Evolutionary conservation across 2,797 vertebrate species (phyloP), one percentile per base, ranked within the genome.

Genomic region (Gila robusta): DNA sequence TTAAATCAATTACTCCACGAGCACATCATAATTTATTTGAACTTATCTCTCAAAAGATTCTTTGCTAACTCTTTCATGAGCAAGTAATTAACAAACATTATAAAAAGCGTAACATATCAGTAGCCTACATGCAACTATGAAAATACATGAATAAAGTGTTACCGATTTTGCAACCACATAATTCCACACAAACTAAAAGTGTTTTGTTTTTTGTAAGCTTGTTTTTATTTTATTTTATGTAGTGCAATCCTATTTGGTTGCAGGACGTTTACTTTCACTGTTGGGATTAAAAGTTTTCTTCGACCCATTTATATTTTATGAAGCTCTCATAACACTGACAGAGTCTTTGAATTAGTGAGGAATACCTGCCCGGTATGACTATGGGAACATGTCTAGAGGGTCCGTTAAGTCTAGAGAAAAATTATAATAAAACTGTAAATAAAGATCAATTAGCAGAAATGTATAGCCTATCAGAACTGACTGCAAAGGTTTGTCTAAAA

Each of bases 1-100:
- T 97, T 97, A 97, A 97, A 97, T 96, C 96, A 98, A 97, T 98
- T 97, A 97, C 95, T 94, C 93, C 91, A 91, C 91, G 94, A 95
- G 95, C 95, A 96, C 96, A 96, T 97, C 96, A 96, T 92, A 88
- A 93, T 95, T 96, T 96, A 96, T 94, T 96, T 94, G 94, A 92
- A 95, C 94, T 96, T 96, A 96, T 94, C 93, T 93, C 92, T 92
- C 91, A 94, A 94, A 93, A 91, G 90, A 88, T 91, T 90, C 90
- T 89, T 94, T 81, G 47, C 47, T 79, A 56, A 79, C 64, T 71
- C 47, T 52, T 44, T 44, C 35, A 54, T 44, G 16, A 70, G 70
- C 2, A 69, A 32, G 26, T 84, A 37, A 21, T 70, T 79, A 44
- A 28, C 17, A 59, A 56, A 59, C 23, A 39, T 14, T 2, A 32